Evolutionary conservation across 2,797 vertebrate genomes (phyloP), one percentile per base, ranked within the genome.

Genomic region (Setipinna tenuifilis): DNA sequence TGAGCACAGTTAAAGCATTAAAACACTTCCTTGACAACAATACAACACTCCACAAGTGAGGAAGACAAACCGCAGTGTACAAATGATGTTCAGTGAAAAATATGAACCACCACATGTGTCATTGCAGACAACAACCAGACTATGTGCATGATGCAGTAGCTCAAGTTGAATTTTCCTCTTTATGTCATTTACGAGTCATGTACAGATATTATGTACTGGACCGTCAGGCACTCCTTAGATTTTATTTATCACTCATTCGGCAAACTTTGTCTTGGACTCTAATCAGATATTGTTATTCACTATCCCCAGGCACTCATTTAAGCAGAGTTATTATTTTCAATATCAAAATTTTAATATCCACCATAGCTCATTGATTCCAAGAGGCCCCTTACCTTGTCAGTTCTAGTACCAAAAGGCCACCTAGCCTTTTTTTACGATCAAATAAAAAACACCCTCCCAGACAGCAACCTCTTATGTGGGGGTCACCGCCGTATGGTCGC

Each of bases 1-100:
- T 41, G 23, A 85, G 81, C 58, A 86, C 23, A 84, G 58, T 54
- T 62, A 83, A 75, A 35, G 31, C 23, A 28, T n/a, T 31, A 28
- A 71, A 71, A 16, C 65, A 17, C 25, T 71, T 71, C 65, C 65
- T 71, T 25, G 65, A 71, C 65, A 59, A 59, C 19, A 7, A 59
- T 59, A 59, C 14, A 21, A 21, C 17, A 59, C 58, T 21, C 28
- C 17, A 31, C 65, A 35, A 35, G 68, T 35, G 28, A 75, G 71
- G 71, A 44, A 78, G 31, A 78, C 71, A 78, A 41, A 31, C 28
- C 17, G 31, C 16, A 75, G 14, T 35, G 35, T 41, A 16, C 35
- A 31, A 35, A 75, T 19, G 25, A 19, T 75, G 16, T 75, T 31
- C 0, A 10, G 50, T 54, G 0, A 14, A 54, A 54, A 54, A 3